These are phyloP conservation scores for Heliconius sara DNA, from an alignment of 2,888 invertebrate genomes.

Conservation along the genomic window DNA sequence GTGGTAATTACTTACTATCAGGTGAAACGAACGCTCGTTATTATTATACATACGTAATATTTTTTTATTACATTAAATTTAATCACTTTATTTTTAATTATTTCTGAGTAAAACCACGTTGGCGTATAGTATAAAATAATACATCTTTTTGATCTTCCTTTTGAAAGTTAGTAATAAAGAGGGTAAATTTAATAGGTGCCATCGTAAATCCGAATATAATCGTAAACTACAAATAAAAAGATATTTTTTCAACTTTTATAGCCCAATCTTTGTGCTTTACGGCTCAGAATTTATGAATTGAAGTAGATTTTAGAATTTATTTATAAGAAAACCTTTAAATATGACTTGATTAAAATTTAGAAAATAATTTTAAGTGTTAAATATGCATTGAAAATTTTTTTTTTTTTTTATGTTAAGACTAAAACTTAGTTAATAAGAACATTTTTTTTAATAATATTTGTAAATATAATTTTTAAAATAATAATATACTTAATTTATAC, in stretches of 20 bases:
- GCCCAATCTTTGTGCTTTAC: constrained; percentile 44
- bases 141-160: constrained; percentile 2
- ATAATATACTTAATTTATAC: too few species aligned
- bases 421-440: too few species aligned
- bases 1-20: too few species aligned
- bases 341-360: background rate
- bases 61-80: too few species aligned
- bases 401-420: too few species aligned
- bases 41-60: too few species aligned
- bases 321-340: constrained; percentile 2
- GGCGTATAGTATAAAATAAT: background rate
- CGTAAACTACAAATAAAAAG: constrained; percentile 46
- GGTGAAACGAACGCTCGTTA: too few species aligned
- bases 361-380: background rate
- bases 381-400: too few species aligned
- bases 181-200: constrained; percentile 42
- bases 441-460: too few species aligned
- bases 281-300: constrained; percentile 41
- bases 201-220: constrained; percentile 47
- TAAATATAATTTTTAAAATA: too few species aligned
- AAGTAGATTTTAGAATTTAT: constrained; percentile 29
- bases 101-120: background rate
- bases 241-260: constrained; percentile 39
- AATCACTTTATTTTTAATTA: too few species aligned
- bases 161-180: constrained; percentile 29